Percentiles rank a stretch among this genome's conserved stretches.
phyloP scores from a whole-genome alignment of 2,113 vertebrate species.

The Bubalus kerabau region DNA sequence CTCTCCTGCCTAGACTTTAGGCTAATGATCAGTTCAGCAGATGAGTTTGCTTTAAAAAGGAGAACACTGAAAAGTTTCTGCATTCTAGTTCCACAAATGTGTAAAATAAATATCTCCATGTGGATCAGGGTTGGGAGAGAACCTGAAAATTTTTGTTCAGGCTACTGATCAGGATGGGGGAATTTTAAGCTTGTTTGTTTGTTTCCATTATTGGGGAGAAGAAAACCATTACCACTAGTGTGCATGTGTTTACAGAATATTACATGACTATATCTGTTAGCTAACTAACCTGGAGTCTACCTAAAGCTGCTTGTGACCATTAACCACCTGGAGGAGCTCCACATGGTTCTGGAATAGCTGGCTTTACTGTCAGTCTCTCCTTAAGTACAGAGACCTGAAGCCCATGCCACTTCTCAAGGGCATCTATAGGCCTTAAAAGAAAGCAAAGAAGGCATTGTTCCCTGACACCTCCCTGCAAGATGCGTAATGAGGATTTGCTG shows the following conservation, averaged over 20 bases:
- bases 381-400: background rate
- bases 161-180: background rate
- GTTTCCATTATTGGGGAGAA: background rate
- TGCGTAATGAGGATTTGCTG: background rate
- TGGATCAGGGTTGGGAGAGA: background rate
- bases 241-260: background rate
- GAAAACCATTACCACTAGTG: background rate
- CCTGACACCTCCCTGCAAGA: fast-evolving
- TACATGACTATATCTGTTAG: background rate
- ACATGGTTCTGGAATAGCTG: background rate
- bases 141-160: background rate
- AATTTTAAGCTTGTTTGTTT: background rate
- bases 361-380: background rate
- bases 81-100: background rate
- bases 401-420: background rate
- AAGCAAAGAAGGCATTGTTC: background rate
- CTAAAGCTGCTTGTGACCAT: background rate
- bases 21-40: background rate
- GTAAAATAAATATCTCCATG: background rate
- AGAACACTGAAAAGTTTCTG: background rate
- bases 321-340: background rate
- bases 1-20: background rate
- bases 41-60: background rate
- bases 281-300: background rate
- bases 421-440: background rate